Percentiles rank a stretch among this genome's conserved stretches.
Conservation (phyloP, 2,113 vertebrate genomes). For the Sardina pilchardus region DNA sequence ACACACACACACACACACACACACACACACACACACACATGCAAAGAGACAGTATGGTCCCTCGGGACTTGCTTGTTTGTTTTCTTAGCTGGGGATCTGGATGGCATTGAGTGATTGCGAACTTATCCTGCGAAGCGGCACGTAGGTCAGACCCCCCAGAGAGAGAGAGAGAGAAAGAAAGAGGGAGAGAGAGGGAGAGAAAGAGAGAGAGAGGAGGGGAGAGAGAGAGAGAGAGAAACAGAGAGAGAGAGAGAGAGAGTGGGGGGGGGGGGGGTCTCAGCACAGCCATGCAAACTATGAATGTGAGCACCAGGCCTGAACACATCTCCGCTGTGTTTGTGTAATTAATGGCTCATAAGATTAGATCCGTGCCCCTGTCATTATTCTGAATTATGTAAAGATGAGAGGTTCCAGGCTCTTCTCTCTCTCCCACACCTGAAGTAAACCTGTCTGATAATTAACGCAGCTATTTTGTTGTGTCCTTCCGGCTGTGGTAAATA, state of each 20-base stretch:
- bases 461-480: not conserved
- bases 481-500: not conserved
- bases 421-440: not conserved
- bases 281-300: not conserved
- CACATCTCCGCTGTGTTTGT: not conserved
- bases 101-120: not conserved
- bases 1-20: not conserved
- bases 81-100: not conserved
- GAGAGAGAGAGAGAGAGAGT: not conserved
- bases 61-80: conserved; percentile 12
- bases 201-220: not conserved
- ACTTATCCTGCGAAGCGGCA: not conserved
- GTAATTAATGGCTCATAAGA: not conserved
- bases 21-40: conserved; percentile 3
- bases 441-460: not conserved
- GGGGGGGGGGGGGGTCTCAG: not conserved
- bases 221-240: not conserved
- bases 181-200: not conserved
- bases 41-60: not conserved
- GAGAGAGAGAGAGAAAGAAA: not conserved
- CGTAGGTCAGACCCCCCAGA: conserved; percentile 18
- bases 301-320: not conserved
- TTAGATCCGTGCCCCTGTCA: not conserved
- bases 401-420: not conserved
- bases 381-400: not conserved